Evolutionary conservation across 2,888 invertebrate genomes (phyloP).

Genomic region (Drosophila tripunctata): DNA sequence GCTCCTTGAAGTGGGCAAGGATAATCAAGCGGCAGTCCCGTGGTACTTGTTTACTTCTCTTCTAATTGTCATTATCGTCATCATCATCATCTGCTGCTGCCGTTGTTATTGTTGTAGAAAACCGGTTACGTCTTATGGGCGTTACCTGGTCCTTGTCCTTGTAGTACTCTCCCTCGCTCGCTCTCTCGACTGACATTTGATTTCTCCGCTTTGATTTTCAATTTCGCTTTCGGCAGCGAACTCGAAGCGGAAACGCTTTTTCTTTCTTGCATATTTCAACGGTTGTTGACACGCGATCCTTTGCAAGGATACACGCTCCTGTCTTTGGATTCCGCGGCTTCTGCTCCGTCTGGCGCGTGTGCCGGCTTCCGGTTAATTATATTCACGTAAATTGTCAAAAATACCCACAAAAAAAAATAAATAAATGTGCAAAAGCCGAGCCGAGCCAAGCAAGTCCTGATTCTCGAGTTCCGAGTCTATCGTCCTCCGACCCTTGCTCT

Average conservation of each 20-base stretch:
- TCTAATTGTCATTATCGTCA: conserved; percentile 25
- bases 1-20: conserved; percentile 70
- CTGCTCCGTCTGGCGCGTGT: conserved; percentile 82
- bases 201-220: conserved; percentile 63
- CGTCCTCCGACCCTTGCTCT: conserved; percentile 15
- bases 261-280: conserved; percentile 61
- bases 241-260: conserved; percentile 81
- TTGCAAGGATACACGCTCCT: conserved; percentile 29
- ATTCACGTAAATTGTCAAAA: conserved; percentile 64
- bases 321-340: conserved; percentile 38
- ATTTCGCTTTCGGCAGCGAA: conserved; percentile 73
- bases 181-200: conserved; percentile 72
- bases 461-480: not conserved
- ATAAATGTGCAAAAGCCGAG: conserved; percentile 59
- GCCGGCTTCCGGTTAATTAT: conserved; percentile 84
- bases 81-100: conserved; percentile 18
- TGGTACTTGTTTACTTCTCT: conserved; percentile 66
- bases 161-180: not conserved
- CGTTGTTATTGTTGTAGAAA: conserved; percentile 23
- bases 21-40: conserved; percentile 55
- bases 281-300: conserved; percentile 79
- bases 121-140: conserved; percentile 71
- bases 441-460: conserved; percentile 14
- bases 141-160: conserved; percentile 43
- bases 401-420: conserved; percentile 18